Base-by-base conservation (phyloP, 2,113 vertebrate genomes). In the Strigops habroptila region DNA sequence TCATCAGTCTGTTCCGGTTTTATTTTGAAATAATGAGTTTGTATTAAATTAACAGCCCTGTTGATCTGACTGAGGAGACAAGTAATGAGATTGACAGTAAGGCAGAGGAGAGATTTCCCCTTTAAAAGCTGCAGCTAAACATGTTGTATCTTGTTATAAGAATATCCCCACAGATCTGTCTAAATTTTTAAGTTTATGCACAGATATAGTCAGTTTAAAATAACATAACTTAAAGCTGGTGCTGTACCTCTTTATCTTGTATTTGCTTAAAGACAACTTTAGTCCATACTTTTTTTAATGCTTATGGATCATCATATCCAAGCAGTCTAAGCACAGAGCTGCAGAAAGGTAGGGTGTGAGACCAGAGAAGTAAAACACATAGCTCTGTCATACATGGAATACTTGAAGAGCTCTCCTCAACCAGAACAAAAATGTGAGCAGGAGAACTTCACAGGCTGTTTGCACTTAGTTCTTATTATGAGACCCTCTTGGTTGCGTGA, bases 401-500 rank as follows among this genome's bases (percentile, higher is more conserved):
- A 37, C 7, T 3, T 49, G 52, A 60, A 18, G 22, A 69, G 35
- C 33, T 52, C 35, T 55, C 15, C 25, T 92, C n/a, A 69, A 39
- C 43, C 12, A 44, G 63, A 43, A 51, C 14, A 71, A 68, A n/a
- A 49, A 60, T 15, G 19, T n/a, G 37, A 85, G 71, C 59, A 53
- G 48, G 59, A 77, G 39, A 68, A 68, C 17, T 12, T 48, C 41
- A 19, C 12, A 22, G 28, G 25, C 31, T 83, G 15, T 57, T 76
- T 63, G 52, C 7, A 5, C 17, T 59, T 53, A 11, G 3, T 48
- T 52, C 17, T 59, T 80, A 2, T 48, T 21, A 5, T 2, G 7
- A 33, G 9, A 46, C n/a, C 13, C 12, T 75, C 0, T 0, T 6
- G 4, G 21, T 6, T 94, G 51, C 33, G 46, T 4, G 6, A 14